Evolutionary conservation across 2,797 vertebrate genomes (phyloP).

Genomic region (Iguana delicatissima): DNA sequence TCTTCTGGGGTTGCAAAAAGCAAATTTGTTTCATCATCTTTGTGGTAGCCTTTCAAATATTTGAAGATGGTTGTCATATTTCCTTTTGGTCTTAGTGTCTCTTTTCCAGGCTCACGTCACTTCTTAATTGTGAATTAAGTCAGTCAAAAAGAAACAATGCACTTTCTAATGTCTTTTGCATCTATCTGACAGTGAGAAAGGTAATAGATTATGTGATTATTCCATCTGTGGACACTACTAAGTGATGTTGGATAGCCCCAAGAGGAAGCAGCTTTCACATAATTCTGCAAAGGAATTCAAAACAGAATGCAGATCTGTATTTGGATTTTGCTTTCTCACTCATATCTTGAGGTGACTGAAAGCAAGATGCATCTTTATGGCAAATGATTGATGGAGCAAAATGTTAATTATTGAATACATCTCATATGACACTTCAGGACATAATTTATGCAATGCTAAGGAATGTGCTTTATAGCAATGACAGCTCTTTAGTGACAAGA

Average conservation of each 20-base stretch:
- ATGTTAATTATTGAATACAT: conserved; percentile 16
- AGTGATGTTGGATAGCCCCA: background rate
- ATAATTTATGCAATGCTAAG: conserved; percentile 51
- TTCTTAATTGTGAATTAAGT: background rate
- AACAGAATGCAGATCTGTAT: background rate
- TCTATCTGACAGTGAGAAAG: background rate
- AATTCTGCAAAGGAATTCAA: background rate
- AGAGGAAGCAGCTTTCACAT: background rate
- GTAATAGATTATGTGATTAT: background rate
- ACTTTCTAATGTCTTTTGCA: background rate
- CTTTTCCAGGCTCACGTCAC: background rate
- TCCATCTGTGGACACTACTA: background rate
- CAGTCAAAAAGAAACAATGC: background rate
- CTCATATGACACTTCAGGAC: conserved; percentile 33
- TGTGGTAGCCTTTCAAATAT: background rate
- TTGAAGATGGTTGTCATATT: background rate
- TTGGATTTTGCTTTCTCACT: conserved; percentile 16
- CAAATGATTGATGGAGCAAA: conserved; percentile 22
- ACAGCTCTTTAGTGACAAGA: conserved; percentile 51
- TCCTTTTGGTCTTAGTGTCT: background rate
- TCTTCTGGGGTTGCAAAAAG: background rate
- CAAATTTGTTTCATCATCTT: background rate
- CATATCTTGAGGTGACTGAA: background rate
- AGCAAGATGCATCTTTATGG: background rate
- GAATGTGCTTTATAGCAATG: conserved; percentile 48